Evolutionary conservation across 2,113 vertebrate species (phyloP).

Genomic region (Dinomys branickii): DNA sequence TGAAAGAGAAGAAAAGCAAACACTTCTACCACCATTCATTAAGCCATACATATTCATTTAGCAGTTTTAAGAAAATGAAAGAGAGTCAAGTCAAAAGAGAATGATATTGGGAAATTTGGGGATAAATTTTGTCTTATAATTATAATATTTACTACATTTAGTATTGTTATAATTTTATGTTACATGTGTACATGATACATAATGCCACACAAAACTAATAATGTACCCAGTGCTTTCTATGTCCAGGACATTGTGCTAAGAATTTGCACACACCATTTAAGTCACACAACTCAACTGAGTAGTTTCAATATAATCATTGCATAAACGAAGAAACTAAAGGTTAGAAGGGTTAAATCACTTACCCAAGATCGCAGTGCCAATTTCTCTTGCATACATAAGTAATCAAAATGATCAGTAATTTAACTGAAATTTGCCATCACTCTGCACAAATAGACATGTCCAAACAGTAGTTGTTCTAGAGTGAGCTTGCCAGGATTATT

Average conservation of each 20-base stretch:
- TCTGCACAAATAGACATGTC: not conserved
- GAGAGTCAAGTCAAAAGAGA: conserved; percentile 8
- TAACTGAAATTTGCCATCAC: not conserved
- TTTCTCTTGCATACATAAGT: not conserved
- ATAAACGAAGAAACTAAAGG: not conserved
- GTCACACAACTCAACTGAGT: not conserved
- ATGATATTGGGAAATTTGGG: not conserved
- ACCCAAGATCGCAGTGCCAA: not conserved
- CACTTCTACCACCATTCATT: not conserved
- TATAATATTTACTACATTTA: conserved; percentile 7
- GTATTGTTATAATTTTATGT: conserved; percentile 20
- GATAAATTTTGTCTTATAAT: conserved; percentile 19
- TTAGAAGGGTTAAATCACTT: not conserved
- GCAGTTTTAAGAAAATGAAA: not conserved
- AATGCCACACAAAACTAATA: not conserved
- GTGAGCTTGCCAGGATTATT: not conserved
- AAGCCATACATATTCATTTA: not conserved
- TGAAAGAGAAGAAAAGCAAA: conserved; percentile 15
- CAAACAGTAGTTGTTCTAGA: not conserved
- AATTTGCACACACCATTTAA: not conserved
- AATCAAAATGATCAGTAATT: not conserved
- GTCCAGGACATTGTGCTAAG: not conserved
- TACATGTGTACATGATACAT: not conserved
- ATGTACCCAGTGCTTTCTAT: not conserved
- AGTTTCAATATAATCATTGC: not conserved